Base-by-base conservation (phyloP, 64 coral and sea anemone genomes). In the Pocillopora verrucosa region DNA sequence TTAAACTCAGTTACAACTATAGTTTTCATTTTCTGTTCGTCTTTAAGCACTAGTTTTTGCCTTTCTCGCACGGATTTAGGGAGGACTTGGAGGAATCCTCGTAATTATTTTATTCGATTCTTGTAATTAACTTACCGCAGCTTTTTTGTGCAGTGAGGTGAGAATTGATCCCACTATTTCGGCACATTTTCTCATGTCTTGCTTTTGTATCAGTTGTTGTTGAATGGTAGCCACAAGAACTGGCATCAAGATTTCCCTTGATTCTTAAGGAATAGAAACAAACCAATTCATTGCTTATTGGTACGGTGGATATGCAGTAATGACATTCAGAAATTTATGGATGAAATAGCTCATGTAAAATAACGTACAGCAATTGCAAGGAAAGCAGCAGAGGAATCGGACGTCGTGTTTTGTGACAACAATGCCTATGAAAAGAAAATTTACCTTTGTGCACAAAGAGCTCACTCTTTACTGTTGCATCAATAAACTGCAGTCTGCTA, bases 161-260 rank as follows among this genome's bases (percentile, higher is more conserved):
- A 96, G 73, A 22, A 96, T 78, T 80, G 88, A 73, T 76, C 94
- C 94, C 30, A 96, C 67, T 34, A 93, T 90, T 58, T 90, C 91
- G 1, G 91, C 94, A 58, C 94, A 96, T 60, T 88, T 93, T 77
- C 85, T 92, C 94, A 96, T 96, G 73, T 96, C 94, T 83, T 92
- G 91, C 59, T 96, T 96, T 59, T 91, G 94, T 15, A 83, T 61
- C 73, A 96, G 61, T 56, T 93, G 91, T 73, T 89, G 87, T 2
- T 96, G 94, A 88, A 96, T 79, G 77, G 86, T 73, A 57, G 80
- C 58, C 60, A 96, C 91, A 1, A 96, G 87, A 6, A 89, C 59
- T 22, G 94, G 94, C 78, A 96, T 62, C 14, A 96, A 14, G 4
- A 93, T 84, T 64, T 57, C 72, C 22, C 94, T 80, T 4, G 94